Evolutionary conservation across 2,797 vertebrate species (phyloP), one percentile per base, ranked within the genome.

Genomic region (Megaceryle alcyon): DNA sequence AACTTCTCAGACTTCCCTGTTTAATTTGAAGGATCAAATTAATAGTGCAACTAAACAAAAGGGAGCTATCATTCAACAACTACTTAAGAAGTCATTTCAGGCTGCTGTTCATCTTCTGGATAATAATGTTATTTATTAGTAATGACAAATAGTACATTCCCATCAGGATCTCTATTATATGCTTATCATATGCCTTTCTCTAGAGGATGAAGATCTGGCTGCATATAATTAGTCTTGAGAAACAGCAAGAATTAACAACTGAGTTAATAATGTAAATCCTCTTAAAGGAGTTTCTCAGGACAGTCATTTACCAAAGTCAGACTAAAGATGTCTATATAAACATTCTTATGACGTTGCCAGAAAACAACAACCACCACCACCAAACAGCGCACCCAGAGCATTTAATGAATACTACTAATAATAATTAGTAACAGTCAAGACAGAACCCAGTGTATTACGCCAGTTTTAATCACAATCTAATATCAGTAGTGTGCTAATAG

Each of bases 111-210:
- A 76, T 54, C 23, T 75, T 88, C 80, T 68, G 61, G 59, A 86
- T n/a, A 86, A 59, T 65, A 72, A 8, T 78, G 44, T 53, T 94
- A 80, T 83, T 92, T 90, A 88, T 90, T 88, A 53, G 31, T 35
- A 66, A 65, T 68, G 44, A 72, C 41, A 90, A 80, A 49, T 23
- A 88, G 7, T 43, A 63, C 41, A 43, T 86, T 91, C 49, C 53
- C 33, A 68, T 35, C 41, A 92, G 53, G 18, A 64, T 65, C 14
- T 80, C 49, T 44, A 16, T 77, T 85, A 56, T 41, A 41, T 15
- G 4, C 18, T 18, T 61, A 28, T 54, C 80, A 75, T 10, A 51
- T 77, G 33, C 26, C 54, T 94, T 88, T 59, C 80, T 54, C 29
- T 90, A n/a, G 51, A 83, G 69, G 22, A 86, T 1, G 5, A 86